These are phyloP conservation scores for Myiotriccus ornatus DNA, from an alignment of 2,797 vertebrate genomes.

Conservation along the genomic window DNA sequence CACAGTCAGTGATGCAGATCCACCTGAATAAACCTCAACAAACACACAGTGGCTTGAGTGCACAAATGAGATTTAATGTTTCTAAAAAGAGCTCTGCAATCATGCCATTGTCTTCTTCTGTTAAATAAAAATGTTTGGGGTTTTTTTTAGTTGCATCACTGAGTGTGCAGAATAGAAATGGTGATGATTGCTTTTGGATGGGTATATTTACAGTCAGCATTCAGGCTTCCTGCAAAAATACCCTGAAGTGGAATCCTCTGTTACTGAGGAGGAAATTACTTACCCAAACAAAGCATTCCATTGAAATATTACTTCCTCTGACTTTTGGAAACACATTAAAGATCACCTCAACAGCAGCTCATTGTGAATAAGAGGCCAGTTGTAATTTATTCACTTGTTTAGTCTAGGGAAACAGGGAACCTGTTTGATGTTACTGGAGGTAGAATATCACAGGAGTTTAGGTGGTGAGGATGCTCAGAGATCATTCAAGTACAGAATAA, in stretches of 20 bases:
- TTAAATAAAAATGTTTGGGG: neutral
- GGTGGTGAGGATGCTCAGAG: neutral
- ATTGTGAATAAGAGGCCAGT: neutral
- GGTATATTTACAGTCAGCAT: neutral
- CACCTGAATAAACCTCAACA: neutral
- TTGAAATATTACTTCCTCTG: constrained; percentile 27
- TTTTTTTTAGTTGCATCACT: neutral
- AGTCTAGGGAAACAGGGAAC: neutral
- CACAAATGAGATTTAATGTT: neutral
- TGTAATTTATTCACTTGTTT: constrained; percentile 12
- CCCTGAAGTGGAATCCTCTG: neutral
- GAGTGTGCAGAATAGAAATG: neutral
- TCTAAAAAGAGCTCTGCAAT: neutral
- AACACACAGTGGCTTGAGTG: neutral
- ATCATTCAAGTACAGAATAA: neutral
- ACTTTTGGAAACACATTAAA: constrained; percentile 16
- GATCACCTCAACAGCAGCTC: neutral
- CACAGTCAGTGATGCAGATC: neutral
- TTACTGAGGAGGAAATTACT: constrained; percentile 31
- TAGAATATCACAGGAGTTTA: neutral
- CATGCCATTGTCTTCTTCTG: neutral
- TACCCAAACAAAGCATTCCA: neutral
- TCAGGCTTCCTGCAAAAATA: neutral
- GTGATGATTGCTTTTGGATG: neutral
- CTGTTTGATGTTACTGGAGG: neutral